Evolutionary conservation across 2,888 invertebrate genomes (phyloP), one percentile per base, ranked within the genome.

Genomic region (Aelia acuminata): DNA sequence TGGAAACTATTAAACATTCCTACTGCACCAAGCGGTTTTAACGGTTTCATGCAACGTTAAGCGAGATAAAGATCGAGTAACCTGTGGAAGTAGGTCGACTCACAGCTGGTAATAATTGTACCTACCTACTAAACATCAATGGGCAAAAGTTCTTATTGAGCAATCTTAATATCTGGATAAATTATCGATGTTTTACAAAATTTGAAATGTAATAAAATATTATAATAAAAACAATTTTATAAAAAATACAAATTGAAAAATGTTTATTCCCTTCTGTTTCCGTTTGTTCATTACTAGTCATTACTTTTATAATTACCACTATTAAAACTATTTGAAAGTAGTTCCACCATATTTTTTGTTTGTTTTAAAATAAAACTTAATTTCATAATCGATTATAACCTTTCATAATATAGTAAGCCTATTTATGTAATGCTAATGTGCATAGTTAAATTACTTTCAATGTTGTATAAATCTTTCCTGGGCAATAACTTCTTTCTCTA

Each of bases 31-130:
- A 5, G 22, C 31, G 31, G 35, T 70, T 70, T 70, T 70, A 70
- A 70, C 63, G 63, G 63, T 70, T 70, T 70, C 63, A 70, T 70
- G 63, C 63, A 70, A 70, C 31, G 35, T 35, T 20, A 18, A 70
- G 18, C 63, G 35, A 70, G 63, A 70, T 70, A 70, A 70, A 70
- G 63, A 70, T 70, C 63, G 63, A n/a, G n/a, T 35, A 18, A 31
- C 31, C 63, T 70, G 31, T 70, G 35, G 18, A 70, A 70, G 31
- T 70, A 70, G 63, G 63, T 70, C 63, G 35, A 18, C 31, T 70
- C 35, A 13, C 63, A 70, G 13, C 63, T 70, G 35, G 1, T 18
- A 70, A 63, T 63, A 31, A 70, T 70, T 70, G 63, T 20, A 35
- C 31, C 13, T 26, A 70, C n/a, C n/a, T n/a, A n/a, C n/a, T n/a